phyloP scores from a whole-genome alignment of 1,140 invertebrate species.

The Mylabris phalerata region DNA sequence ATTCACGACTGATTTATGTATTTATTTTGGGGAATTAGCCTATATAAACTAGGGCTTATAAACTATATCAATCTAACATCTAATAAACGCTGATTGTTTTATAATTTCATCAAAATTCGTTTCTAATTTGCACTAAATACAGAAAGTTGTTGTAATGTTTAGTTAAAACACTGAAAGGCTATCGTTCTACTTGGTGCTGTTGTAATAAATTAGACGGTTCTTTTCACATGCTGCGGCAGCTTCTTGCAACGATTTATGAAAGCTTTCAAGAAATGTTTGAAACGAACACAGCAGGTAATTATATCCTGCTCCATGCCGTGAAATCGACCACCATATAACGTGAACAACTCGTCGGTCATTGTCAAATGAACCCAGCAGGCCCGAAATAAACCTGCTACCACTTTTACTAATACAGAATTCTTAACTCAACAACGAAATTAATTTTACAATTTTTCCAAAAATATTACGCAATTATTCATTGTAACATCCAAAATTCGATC shows the following conservation, averaged over 20 bases:
- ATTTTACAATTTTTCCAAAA: not conserved
- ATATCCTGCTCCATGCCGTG: constrained; percentile 14
- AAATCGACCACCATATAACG: constrained; percentile 16
- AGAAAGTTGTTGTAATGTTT: no score
- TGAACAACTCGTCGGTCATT: constrained; percentile 11
- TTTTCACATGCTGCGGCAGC: constrained; percentile 12
- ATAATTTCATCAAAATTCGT: no score
- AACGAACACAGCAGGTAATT: constrained; percentile 17
- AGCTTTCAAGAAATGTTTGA: constrained; percentile 14
- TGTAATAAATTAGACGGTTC: constrained; percentile 9
- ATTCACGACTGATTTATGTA: constrained; percentile 35
- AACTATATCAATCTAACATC: no score
- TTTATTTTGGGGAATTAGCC: constrained; percentile 32
- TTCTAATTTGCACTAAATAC: no score
- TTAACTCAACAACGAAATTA: constrained; percentile 10
- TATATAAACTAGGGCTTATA: not conserved
- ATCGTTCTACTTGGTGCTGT: not conserved
- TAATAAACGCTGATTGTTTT: no score
- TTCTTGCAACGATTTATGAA: constrained; percentile 12
- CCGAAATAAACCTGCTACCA: constrained; percentile 12
- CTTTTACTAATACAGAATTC: constrained; percentile 8
- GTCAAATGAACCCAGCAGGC: constrained; percentile 11
- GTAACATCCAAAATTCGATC: no score
- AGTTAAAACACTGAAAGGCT: no score
- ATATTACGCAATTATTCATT: no score